Percentiles rank a stretch among this genome's conserved stretches.
Conservation (phyloP, 2,113 vertebrate species). For the Cacatua alba region DNA sequence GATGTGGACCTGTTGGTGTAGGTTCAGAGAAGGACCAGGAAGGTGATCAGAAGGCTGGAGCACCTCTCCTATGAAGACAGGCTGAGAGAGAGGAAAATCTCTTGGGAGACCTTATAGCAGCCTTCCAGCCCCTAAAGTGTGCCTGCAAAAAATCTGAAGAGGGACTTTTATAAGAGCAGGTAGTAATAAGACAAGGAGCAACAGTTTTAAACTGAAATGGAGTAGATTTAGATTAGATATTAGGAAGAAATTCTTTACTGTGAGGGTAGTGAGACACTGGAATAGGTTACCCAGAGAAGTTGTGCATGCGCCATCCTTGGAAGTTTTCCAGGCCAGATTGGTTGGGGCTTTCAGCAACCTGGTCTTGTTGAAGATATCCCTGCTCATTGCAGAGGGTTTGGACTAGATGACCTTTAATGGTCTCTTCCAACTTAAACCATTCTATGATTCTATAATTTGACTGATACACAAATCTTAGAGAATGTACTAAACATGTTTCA, state of each 20-base stretch:
- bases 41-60: not conserved
- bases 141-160: not conserved
- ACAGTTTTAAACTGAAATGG: not conserved
- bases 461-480: not conserved
- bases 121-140: not conserved
- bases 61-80: not conserved
- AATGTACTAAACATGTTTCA: not conserved
- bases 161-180: not conserved
- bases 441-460: not conserved
- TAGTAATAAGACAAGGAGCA: too few relatives aligned
- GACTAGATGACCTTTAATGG: not conserved
- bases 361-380: not conserved
- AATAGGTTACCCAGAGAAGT: not conserved
- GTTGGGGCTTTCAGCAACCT: not conserved
- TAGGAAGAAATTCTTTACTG: not conserved
- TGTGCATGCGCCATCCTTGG: too few relatives aligned
- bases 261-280: not conserved
- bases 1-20: accelerated
- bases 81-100: not conserved
- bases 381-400: accelerated
- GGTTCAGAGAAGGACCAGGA: not conserved
- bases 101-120: not conserved
- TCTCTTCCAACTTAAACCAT: not conserved
- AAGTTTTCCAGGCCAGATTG: not conserved
- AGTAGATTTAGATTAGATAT: not conserved